Evolutionary conservation across 37 sponge, comb jelly and placozoan species (phyloP).

Genomic region (Hexactinellida sp.): DNA sequence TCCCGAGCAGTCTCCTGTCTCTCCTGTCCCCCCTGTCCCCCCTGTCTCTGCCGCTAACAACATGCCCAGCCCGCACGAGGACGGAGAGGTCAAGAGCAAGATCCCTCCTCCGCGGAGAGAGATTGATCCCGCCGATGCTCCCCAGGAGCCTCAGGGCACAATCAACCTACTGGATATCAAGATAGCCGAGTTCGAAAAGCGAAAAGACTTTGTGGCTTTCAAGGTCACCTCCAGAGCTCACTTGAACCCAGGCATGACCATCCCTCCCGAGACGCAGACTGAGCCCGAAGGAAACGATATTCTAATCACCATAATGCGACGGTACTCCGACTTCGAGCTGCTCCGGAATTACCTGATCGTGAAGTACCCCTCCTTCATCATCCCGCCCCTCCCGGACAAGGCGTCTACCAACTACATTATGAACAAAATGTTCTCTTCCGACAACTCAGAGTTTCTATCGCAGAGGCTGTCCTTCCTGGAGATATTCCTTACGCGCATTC

Average conservation of each 20-base stretch:
- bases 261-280: not conserved
- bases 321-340: constrained; percentile 31
- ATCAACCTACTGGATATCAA: not conserved
- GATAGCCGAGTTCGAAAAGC: not conserved
- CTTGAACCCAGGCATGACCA: not conserved
- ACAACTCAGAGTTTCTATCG: not conserved
- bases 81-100: not conserved
- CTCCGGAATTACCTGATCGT: constrained; percentile 22
- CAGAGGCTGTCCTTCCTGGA: not conserved
- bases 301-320: constrained; percentile 2
- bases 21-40: not conserved
- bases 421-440: not conserved
- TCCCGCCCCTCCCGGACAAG: constrained; percentile 33
- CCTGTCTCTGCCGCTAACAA: too few relatives aligned
- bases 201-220: not conserved
- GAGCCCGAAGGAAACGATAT: not conserved
- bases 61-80: not conserved
- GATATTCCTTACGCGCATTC: not conserved
- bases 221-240: not conserved
- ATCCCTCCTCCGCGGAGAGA: not conserved
- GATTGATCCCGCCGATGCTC: not conserved
- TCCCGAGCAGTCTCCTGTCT: not conserved
- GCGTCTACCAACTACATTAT: constrained; percentile 4
- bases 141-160: not conserved
- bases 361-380: constrained; percentile 31